phyloP scores from a whole-genome alignment of 2,113 vertebrate genomes.

The Esox niger region DNA sequence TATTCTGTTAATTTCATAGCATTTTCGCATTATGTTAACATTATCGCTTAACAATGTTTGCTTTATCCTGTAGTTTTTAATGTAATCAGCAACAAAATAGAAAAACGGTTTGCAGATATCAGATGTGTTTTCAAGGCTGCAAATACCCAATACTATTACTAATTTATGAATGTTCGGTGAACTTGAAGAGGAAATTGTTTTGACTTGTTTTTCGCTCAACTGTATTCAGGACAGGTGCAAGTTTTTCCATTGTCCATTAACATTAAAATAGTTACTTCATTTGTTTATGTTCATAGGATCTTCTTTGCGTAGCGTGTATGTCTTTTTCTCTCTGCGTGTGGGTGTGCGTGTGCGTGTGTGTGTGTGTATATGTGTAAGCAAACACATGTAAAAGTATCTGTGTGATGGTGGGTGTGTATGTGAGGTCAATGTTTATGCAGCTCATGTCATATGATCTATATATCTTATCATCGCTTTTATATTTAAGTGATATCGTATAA shows the following conservation, averaged over 20 bases:
- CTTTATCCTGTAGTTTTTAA: too few relatives aligned
- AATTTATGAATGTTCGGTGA: neutral
- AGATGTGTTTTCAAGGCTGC: neutral
- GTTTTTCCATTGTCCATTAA: too few relatives aligned
- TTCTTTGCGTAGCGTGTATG: neutral
- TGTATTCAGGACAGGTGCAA: too few relatives aligned
- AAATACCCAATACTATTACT: neutral
- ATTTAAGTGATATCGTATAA: slow-evolving; percentile 16
- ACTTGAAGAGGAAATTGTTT: neutral
- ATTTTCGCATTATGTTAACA: too few relatives aligned
- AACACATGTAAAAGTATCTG: neutral
- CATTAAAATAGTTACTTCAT: too few relatives aligned
- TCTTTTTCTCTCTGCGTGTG: neutral
- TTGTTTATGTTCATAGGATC: too few relatives aligned
- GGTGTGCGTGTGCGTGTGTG: neutral
- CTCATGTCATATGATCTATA: neutral
- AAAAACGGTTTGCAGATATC: too few relatives aligned
- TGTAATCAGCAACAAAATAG: too few relatives aligned
- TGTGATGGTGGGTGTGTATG: slow-evolving; percentile 1
- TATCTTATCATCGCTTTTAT: slow-evolving; percentile 9
- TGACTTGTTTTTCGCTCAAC: too few relatives aligned
- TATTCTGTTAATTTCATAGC: too few relatives aligned
- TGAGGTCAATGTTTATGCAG: slow-evolving; percentile 2
- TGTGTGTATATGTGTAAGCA: neutral
- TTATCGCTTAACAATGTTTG: too few relatives aligned